Evolutionary conservation across 2,797 vertebrate genomes (phyloP).

Genomic region (Myripristis jacobus): DNA sequence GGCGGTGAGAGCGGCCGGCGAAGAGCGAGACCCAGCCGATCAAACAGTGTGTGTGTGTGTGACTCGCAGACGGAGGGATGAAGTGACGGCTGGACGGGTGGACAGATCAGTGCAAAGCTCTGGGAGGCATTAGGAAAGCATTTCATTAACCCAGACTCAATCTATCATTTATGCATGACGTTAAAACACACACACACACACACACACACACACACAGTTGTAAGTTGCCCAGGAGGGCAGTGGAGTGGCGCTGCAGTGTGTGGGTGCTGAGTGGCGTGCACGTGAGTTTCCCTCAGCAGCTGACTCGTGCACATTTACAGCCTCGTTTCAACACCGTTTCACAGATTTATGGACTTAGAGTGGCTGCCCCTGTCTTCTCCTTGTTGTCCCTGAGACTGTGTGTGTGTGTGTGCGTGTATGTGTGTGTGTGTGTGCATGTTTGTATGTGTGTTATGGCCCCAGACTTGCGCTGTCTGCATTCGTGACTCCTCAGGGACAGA

Average conservation of each 20-base stretch:
- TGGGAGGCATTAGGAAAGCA: constrained; percentile 22
- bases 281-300: no score
- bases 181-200: constrained; percentile 23
- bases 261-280: no score
- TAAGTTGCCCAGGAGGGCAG: background rate
- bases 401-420: no score
- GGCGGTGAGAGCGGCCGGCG: no score
- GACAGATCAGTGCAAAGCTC: constrained; percentile 12
- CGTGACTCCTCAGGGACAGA: constrained; percentile 31
- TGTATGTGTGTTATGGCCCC: constrained; percentile 14
- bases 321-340: background rate
- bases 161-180: constrained; percentile 33
- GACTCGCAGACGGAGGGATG: no score
- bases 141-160: constrained; percentile 37
- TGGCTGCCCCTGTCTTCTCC: background rate
- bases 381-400: no score
- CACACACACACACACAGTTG: constrained; percentile 8
- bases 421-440: constrained; percentile 22
- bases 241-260: background rate
- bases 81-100: background rate
- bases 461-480: constrained; percentile 21
- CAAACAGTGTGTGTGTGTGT: no score
- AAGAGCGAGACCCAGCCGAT: no score
- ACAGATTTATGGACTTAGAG: constrained; percentile 30
- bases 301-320: background rate